phyloP scores from a whole-genome alignment of 2,888 invertebrate species.

The Macrophya annulata region DNA sequence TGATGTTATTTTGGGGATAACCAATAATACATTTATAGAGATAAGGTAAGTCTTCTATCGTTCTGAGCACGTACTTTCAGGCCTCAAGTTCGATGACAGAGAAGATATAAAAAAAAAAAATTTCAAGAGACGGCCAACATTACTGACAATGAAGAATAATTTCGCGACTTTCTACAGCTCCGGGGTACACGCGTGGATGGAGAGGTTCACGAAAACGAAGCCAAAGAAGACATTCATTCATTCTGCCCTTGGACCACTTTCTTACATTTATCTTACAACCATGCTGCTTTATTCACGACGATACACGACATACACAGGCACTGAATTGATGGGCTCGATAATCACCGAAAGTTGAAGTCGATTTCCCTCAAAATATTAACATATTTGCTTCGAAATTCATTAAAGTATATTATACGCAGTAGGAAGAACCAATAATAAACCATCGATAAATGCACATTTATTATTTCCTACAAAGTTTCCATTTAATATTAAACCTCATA shows the following conservation, averaged over 20 bases:
- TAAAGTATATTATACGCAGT: neutral
- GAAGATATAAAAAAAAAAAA: neutral
- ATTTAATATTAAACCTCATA: neutral
- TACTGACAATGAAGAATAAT: conserved; percentile 50
- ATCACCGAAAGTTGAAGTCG: conserved; percentile 33
- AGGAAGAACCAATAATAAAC: neutral
- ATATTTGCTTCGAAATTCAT: neutral
- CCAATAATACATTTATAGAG: no score
- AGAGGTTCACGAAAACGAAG: conserved; percentile 49
- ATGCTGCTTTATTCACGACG: neutral
- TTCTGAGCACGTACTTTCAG: neutral
- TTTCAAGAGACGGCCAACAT: conserved; percentile 27
- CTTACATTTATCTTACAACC: conserved; percentile 31
- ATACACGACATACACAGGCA: neutral
- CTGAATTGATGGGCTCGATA: conserved; percentile 14
- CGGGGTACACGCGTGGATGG: conserved; percentile 9
- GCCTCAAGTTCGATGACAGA: neutral
- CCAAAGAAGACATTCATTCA: conserved; percentile 47
- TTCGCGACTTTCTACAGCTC: conserved; percentile 53
- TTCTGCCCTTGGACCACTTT: conserved; percentile 53
- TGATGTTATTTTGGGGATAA: no score
- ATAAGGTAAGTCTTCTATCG: no score
- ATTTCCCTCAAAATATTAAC: conserved; percentile 31
- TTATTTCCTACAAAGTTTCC: neutral
- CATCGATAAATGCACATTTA: neutral